phyloP scores from a whole-genome alignment of 2,797 vertebrate species.

The Malacoctenus gilli region DNA sequence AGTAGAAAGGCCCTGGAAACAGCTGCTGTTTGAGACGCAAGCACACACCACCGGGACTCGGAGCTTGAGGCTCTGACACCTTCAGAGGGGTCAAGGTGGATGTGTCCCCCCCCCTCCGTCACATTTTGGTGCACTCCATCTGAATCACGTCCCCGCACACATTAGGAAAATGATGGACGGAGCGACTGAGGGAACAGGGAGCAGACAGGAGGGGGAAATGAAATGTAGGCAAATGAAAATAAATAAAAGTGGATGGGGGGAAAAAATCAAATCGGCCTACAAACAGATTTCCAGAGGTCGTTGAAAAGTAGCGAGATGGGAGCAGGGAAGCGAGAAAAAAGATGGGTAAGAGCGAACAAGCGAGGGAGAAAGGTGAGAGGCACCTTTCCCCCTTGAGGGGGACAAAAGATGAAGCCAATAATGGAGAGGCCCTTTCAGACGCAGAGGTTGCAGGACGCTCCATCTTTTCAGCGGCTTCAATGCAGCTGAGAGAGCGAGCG shows the following conservation, averaged over 20 bases:
- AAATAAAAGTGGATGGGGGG: slow-evolving; percentile 14
- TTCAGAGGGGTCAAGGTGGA: slow-evolving; percentile 42
- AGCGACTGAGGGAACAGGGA: slow-evolving; percentile 3
- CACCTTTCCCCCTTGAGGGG: slow-evolving; percentile 67
- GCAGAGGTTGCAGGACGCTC: slow-evolving; percentile 72
- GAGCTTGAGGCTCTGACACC: slow-evolving; percentile 10
- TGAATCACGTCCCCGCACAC: slow-evolving; percentile 23
- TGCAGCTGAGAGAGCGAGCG: slow-evolving; percentile 63
- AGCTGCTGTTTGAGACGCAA: slow-evolving; percentile 29
- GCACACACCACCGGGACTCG: slow-evolving; percentile 23
- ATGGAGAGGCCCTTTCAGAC: slow-evolving; percentile 81
- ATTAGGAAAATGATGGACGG: no score
- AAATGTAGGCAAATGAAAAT: slow-evolving; percentile 17
- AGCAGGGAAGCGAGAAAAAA: slow-evolving; percentile 38
- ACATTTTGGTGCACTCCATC: slow-evolving; percentile 20
- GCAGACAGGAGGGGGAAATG: slow-evolving; percentile 13
- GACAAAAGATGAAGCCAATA: slow-evolving; percentile 83
- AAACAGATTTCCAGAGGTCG: slow-evolving; percentile 53
- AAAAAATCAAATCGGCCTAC: slow-evolving; percentile 25
- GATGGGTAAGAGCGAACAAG: slow-evolving; percentile 46
- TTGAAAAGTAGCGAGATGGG: slow-evolving; percentile 28
- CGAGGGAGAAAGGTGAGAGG: slow-evolving; percentile 73
- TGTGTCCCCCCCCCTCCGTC: slow-evolving; percentile 23
- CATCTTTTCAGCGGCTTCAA: slow-evolving; percentile 80
- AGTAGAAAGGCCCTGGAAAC: slow-evolving; percentile 33